Conservation (phyloP, 2,113 vertebrate genomes). For the Nycticryphes semicollaris region DNA sequence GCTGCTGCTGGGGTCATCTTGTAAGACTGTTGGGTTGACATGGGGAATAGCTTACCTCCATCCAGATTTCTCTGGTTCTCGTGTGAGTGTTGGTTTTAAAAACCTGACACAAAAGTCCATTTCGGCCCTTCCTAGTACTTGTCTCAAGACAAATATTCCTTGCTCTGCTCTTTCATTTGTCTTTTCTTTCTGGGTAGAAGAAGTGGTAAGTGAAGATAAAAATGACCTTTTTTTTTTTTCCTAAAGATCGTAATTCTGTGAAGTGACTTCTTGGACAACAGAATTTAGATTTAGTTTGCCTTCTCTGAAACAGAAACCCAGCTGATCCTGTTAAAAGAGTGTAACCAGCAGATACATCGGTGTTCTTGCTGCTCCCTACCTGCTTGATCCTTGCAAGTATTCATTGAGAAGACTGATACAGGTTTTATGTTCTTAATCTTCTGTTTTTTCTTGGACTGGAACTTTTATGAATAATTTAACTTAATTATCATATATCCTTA, state of each 20-base stretch:
- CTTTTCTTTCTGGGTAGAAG: background rate
- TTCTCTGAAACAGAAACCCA: background rate
- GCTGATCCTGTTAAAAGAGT: background rate
- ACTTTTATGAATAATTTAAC: background rate
- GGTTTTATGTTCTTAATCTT: background rate
- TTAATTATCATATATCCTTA: too few species aligned
- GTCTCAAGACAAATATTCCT: background rate
- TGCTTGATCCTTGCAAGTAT: background rate
- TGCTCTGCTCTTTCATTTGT: background rate
- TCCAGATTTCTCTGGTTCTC: background rate
- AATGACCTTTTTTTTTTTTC: background rate
- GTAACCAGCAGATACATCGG: background rate
- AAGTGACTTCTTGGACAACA: background rate
- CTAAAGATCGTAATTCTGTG: background rate
- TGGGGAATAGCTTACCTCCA: background rate
- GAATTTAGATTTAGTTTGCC: background rate
- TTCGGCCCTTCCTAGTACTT: background rate
- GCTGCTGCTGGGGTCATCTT: background rate
- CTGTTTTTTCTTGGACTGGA: background rate
- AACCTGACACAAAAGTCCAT: background rate
- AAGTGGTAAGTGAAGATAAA: background rate
- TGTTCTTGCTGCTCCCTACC: background rate
- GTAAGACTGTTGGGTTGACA: accelerated
- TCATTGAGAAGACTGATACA: background rate
- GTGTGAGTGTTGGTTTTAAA: background rate